phyloP scores from a whole-genome alignment of 2,888 invertebrate genomes.

The Drosophila neutralis region DNA sequence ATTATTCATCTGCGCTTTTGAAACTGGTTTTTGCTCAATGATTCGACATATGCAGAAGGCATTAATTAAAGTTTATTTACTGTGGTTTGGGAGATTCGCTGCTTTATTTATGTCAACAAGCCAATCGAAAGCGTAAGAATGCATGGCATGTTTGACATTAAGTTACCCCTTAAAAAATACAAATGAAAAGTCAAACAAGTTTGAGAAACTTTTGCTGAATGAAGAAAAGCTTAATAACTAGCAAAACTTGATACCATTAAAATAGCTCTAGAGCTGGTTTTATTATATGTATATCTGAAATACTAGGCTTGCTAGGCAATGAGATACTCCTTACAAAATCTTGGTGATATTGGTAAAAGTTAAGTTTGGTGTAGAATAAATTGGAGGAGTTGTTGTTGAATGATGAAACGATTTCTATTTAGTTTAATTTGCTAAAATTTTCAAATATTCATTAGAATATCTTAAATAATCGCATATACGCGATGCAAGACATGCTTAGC shows the following conservation, averaged over 20 bases:
- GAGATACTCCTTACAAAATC: not conserved
- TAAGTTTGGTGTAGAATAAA: not conserved
- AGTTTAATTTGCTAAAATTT: no score
- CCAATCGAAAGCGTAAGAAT: conserved; percentile 12
- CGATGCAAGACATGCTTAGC: no score
- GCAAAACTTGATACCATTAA: conserved; percentile 2
- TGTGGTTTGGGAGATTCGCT: conserved; percentile 15
- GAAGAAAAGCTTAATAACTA: not conserved
- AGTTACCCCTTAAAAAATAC: conserved; percentile 7
- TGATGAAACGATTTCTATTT: no score
- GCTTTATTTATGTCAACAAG: conserved; percentile 54
- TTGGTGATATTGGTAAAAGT: not conserved
- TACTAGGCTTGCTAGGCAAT: not conserved
- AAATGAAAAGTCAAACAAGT: not conserved
- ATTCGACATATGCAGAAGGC: conserved; percentile 28
- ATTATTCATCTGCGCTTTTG: conserved; percentile 22
- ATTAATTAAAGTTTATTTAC: conserved; percentile 38
- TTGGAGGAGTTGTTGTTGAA: no score
- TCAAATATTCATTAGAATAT: no score
- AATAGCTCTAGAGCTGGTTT: not conserved
- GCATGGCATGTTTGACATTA: not conserved
- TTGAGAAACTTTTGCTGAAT: not conserved
- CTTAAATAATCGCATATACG: no score
- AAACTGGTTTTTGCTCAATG: conserved; percentile 51
- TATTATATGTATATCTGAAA: not conserved